Conservation (phyloP, 1,140 invertebrate species). For the Leptopilina boulardi region DNA sequence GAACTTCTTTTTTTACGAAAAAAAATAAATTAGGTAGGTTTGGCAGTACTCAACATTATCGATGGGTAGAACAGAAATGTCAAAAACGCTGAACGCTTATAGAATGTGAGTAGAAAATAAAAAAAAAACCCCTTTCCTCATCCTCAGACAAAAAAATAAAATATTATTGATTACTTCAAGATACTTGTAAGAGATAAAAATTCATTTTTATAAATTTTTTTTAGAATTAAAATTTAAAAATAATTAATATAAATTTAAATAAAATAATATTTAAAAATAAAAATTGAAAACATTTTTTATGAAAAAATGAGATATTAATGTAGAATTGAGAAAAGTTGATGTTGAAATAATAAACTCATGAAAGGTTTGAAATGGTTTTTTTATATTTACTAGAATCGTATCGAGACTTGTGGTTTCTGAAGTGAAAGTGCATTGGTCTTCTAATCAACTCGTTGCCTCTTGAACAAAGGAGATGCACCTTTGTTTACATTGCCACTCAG, state of each 20-base stretch:
- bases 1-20: constrained; percentile 47
- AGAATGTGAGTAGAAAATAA: constrained; percentile 72
- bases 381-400: constrained; percentile 5
- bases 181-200: too few species aligned
- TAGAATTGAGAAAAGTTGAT: not conserved
- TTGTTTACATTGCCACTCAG: not conserved
- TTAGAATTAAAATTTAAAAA: too few species aligned
- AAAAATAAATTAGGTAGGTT: constrained; percentile 55
- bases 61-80: constrained; percentile 76
- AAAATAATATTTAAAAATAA: not conserved
- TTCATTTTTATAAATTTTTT: too few species aligned
- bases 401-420: constrained; percentile 2
- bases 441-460: constrained; percentile 9
- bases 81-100: constrained; percentile 75
- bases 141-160: not conserved
- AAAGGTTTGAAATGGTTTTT: not conserved
- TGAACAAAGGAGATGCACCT: constrained; percentile 30
- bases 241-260: too few species aligned
- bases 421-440: constrained; percentile 10
- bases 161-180: too few species aligned
- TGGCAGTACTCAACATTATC: constrained; percentile 62
- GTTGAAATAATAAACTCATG: not conserved
- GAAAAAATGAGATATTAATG: not conserved
- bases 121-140: not conserved
- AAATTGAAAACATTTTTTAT: not conserved